Evolutionary conservation across 2,113 vertebrate genomes (phyloP), one percentile per base, ranked within the genome.

Genomic region (Rhombomys opimus): DNA sequence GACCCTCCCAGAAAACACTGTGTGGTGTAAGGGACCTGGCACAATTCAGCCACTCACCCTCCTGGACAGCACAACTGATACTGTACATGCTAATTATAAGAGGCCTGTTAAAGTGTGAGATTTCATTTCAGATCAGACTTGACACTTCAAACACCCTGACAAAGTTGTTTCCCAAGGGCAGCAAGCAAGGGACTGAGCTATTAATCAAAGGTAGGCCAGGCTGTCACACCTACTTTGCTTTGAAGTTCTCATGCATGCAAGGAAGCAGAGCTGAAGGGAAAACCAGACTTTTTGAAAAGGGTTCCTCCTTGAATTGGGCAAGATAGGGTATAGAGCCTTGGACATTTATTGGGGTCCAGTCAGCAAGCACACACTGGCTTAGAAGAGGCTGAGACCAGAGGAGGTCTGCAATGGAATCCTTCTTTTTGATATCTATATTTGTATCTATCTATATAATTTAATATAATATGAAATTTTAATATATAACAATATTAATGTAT

Each of bases 301-400:
- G 10, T 23, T 23, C 72, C 4, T 54, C 12, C 6, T 57, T 50
- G 4, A 1, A 3, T 5, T 13, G 18, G 57, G 27, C 17, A 35
- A n/a, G 50, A n/a, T 82, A 32, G 59, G 13, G 9, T 1, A 59
- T 52, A 7, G 13, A 3, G 17, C 54, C 68, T 70, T 87, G 3
- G 7, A 15, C 3, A 63, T 1, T 38, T 9, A 2, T 25, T 15
- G 38, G 17, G 9, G 11, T 59, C 8, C 0, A 8, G 67, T 63
- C 2, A 18, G 22, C 41, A 30, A 30, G 54, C 67, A 13, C 13
- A 30, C 25, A 2, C 23, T 57, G 67, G n/a, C 27, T 63, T 63
- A 17, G 38, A 41, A 76, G n/a, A 77, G n/a, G 27, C 25, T 57
- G 18, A 59, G 38, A 52, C 3, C 35, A 30, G 57, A 65, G 38